Base-by-base conservation (phyloP, 2,888 invertebrate species). In the Oligia fasciuncula region DNA sequence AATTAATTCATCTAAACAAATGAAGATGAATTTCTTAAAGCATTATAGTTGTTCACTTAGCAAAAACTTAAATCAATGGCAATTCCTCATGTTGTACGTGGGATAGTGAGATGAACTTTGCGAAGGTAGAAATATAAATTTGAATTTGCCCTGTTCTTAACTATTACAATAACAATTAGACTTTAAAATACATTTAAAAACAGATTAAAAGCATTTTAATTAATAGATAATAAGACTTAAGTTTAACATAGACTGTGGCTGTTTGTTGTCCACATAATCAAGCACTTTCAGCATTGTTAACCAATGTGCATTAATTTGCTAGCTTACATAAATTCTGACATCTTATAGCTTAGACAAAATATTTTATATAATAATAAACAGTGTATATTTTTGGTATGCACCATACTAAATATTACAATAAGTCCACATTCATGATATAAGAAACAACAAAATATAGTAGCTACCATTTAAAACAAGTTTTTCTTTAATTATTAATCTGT, bases 11-110 rank as follows among this genome's bases (percentile, higher is more conserved):
- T 62, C 35, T 69, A 63, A 62, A 60, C 29, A 73, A 70, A 67
- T 60, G 19, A 73, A 71, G 60, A 76, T 35, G 35, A 79, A 62
- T 46, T 62, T 79, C 76, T 87, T 88, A 82, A 87, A 87, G 85
- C 87, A 84, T 76, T 68, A 67, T n/a, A 78, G 66, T 88, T 88
- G 87, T 83, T 88, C 80, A 57, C 67, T 81, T 71, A 79, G 79
- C 62, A 77, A 73, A 84, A 77, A 67, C 74, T 77, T 70, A 79
- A 72, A 84, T 72, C 67, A 73, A 80, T 80, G 2, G 63, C 69
- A 79, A 76, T 85, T 77, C 70, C 67, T 82, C 40, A 51, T 66
- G 67, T 84, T 79, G 77, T 73, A 76, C 9, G 19, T 76, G 57
- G 54, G 29, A 72, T 62, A 23, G 17, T 60, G 14, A 67, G 17